Evolutionary conservation across 2,113 vertebrate species (phyloP).

Genomic region (Axis porcinus): DNA sequence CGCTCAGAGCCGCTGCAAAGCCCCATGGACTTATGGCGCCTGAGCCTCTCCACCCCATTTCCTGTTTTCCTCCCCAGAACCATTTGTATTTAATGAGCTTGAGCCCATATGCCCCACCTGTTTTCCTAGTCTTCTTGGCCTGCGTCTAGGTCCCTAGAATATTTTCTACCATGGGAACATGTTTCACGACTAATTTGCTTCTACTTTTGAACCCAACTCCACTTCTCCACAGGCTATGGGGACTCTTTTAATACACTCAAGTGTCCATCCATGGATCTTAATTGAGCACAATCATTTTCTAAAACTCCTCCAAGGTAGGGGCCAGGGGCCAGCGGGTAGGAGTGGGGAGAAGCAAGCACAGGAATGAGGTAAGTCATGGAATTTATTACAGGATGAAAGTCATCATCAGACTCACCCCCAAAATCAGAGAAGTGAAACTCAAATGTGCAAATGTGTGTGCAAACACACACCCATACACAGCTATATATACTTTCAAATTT

Average conservation of each 20-base stretch:
- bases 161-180: background rate
- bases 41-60: background rate
- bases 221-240: background rate
- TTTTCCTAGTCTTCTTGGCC: background rate
- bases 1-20: background rate
- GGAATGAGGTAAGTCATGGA: background rate
- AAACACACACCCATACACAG: background rate
- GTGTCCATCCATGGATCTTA: background rate
- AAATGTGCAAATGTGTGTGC: background rate
- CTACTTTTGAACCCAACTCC: background rate
- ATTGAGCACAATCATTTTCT: background rate
- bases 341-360: background rate
- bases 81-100: background rate
- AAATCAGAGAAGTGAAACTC: background rate
- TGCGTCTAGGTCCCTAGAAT: background rate
- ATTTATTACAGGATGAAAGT: background rate
- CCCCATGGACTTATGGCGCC: accelerated
- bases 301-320: background rate
- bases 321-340: too few relatives aligned
- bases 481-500: background rate
- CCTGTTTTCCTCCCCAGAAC: background rate
- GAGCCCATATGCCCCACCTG: background rate
- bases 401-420: background rate
- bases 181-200: background rate
- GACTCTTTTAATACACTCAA: background rate